phyloP scores from a whole-genome alignment of 2,113 vertebrate genomes.

The Trichomycterus rosablanca region DNA sequence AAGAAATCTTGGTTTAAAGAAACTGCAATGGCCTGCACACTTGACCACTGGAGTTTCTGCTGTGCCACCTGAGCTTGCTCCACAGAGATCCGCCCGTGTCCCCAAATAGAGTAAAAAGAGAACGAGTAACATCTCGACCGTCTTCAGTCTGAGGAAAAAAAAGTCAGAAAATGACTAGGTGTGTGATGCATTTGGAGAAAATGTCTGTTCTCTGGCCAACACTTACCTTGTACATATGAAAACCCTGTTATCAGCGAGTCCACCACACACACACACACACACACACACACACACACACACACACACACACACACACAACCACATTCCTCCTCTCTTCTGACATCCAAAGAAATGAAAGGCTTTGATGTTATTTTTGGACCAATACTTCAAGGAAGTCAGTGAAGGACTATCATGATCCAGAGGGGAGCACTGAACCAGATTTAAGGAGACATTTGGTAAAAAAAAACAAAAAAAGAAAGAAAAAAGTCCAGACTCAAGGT shows the following conservation, averaged over 20 bases:
- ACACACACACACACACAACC: not conserved
- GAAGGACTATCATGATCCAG: slow-evolving; percentile 48
- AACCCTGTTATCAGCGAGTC: slow-evolving; percentile 6
- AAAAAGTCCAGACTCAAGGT: too few relatives aligned
- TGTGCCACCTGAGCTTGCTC: too few relatives aligned
- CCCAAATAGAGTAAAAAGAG: not conserved
- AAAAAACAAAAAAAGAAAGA: slow-evolving; percentile 13
- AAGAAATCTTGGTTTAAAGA: too few relatives aligned
- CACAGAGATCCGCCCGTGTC: too few relatives aligned
- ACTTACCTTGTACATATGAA: slow-evolving; percentile 22
- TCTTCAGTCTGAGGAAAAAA: not conserved
- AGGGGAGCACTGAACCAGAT: slow-evolving; percentile 52
- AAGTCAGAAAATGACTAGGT: slow-evolving; percentile 2
- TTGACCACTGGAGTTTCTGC: too few relatives aligned
- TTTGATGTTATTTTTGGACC: slow-evolving; percentile 70
- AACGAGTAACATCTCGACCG: not conserved
- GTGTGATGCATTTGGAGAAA: slow-evolving; percentile 21
- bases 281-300: slow-evolving; percentile 1
- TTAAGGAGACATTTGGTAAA: slow-evolving; percentile 38
- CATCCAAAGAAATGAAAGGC: slow-evolving; percentile 49
- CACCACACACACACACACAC: too few relatives aligned
- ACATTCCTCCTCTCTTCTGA: slow-evolving; percentile 11
- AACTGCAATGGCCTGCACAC: too few relatives aligned
- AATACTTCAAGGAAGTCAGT: slow-evolving; percentile 60
- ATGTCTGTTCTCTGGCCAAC: slow-evolving; percentile 35